A percentile compares a stretch with the other conserved stretches of the same genome.
Evolutionary conservation across 2,113 vertebrate species (phyloP).

Genomic region (Arenaria interpres): DNA sequence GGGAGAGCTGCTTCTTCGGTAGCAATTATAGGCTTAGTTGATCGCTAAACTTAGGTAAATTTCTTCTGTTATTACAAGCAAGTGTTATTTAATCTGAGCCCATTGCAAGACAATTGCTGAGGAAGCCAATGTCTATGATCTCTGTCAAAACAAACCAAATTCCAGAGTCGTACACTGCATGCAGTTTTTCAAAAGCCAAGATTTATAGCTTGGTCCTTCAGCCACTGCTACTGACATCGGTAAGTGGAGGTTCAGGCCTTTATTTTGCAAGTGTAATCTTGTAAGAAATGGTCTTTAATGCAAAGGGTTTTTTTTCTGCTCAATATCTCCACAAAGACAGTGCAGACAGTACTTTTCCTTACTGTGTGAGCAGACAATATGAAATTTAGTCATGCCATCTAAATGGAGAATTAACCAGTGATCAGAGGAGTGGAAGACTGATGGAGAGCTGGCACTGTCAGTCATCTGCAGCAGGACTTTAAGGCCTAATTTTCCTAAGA

Average conservation of each 20-base stretch:
- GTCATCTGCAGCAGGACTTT: constrained; percentile 68
- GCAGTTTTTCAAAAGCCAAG: background rate
- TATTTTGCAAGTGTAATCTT: background rate
- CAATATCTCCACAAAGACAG: background rate
- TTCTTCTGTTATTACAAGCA: background rate
- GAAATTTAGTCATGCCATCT: constrained; percentile 57
- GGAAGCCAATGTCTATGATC: background rate
- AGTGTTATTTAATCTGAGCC: background rate
- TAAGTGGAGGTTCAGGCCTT: background rate
- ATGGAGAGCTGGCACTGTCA: constrained; percentile 60
- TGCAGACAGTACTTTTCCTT: constrained; percentile 10
- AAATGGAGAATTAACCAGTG: constrained; percentile 64
- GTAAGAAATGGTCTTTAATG: background rate
- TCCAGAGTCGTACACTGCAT: background rate
- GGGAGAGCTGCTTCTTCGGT: background rate
- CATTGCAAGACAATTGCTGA: background rate
- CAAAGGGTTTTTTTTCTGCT: background rate
- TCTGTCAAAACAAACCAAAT: background rate
- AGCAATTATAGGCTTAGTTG: background rate
- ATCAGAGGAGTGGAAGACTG: constrained; percentile 49
- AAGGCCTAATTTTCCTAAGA: constrained; percentile 67
- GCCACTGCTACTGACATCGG: background rate
- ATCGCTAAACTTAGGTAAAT: background rate
- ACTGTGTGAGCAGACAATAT: constrained; percentile 50
- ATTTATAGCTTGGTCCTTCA: background rate